phyloP scores from a whole-genome alignment of 2,888 invertebrate species.

The Plebejus anna region DNA sequence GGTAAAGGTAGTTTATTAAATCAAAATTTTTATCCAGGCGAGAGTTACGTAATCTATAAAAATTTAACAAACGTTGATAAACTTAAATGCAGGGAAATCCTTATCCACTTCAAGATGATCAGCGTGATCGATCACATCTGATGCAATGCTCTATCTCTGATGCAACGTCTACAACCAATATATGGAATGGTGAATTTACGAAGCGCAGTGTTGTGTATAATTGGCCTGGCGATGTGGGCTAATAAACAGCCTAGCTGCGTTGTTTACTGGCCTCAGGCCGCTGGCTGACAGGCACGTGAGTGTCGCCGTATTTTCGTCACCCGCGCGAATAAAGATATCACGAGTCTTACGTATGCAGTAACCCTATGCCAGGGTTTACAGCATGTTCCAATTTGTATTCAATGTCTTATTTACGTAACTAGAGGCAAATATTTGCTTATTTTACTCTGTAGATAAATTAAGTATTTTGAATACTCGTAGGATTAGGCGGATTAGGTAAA shows the following conservation, averaged over 20 bases:
- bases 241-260: not conserved
- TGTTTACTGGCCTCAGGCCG: slow-evolving; percentile 1
- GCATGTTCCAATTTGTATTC: not conserved
- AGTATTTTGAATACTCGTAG: no score
- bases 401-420: not conserved
- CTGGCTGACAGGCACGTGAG: not conserved
- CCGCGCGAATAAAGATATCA: slow-evolving; percentile 10
- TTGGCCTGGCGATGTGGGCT: not conserved
- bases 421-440: not conserved
- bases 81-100: not conserved
- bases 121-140: not conserved
- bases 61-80: no score
- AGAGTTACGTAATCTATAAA: no score
- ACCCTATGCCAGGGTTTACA: not conserved
- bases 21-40: not conserved
- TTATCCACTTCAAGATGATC: not conserved
- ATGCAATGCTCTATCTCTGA: not conserved
- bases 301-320: slow-evolving; percentile 8
- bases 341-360: not conserved
- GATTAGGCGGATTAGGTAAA: no score
- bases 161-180: not conserved
- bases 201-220: not conserved
- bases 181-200: not conserved
- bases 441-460: no score
- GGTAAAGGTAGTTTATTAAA: not conserved